These are phyloP conservation scores for Himalopsyche phryganea DNA, from an alignment of 1,140 invertebrate genomes.

Conservation along the genomic window DNA sequence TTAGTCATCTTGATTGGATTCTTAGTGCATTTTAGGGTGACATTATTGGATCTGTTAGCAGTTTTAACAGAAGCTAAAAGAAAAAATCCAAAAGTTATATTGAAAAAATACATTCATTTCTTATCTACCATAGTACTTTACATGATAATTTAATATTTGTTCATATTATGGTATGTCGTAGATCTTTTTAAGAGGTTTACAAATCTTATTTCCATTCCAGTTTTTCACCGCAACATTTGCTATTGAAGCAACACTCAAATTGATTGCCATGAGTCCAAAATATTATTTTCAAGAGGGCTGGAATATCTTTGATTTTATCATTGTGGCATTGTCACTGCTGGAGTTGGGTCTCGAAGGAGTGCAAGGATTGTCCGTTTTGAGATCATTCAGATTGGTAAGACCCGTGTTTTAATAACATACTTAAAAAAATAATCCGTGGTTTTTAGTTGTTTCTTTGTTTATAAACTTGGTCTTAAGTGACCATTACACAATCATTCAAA, in stretches of 20 bases:
- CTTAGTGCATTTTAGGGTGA: too few relatives aligned
- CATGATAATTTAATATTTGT: too few relatives aligned
- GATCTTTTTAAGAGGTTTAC: too few relatives aligned
- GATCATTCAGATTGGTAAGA: constrained; percentile 96
- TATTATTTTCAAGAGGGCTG: constrained; percentile 98
- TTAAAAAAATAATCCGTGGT: too few relatives aligned
- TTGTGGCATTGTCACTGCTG: constrained; percentile 90
- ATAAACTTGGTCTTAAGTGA: too few relatives aligned
- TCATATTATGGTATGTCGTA: too few relatives aligned
- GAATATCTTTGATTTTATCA: constrained; percentile 99
- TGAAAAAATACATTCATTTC: not conserved
- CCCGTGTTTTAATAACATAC: not conserved
- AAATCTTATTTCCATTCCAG: constrained; percentile 51
- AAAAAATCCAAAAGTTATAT: not conserved
- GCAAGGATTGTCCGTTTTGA: constrained; percentile 91
- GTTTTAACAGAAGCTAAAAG: not conserved
- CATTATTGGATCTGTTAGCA: too few relatives aligned
- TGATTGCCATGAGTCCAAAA: constrained; percentile 95
- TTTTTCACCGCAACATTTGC: constrained; percentile 98
- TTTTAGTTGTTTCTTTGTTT: too few relatives aligned
- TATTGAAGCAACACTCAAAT: constrained; percentile 92
- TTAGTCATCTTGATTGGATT: too few relatives aligned
- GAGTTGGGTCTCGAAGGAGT: constrained; percentile 91
- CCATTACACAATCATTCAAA: too few relatives aligned
- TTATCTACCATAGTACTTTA: not conserved